phyloP scores from a whole-genome alignment of 2,113 vertebrate species.

The Saccopteryx bilineata region DNA sequence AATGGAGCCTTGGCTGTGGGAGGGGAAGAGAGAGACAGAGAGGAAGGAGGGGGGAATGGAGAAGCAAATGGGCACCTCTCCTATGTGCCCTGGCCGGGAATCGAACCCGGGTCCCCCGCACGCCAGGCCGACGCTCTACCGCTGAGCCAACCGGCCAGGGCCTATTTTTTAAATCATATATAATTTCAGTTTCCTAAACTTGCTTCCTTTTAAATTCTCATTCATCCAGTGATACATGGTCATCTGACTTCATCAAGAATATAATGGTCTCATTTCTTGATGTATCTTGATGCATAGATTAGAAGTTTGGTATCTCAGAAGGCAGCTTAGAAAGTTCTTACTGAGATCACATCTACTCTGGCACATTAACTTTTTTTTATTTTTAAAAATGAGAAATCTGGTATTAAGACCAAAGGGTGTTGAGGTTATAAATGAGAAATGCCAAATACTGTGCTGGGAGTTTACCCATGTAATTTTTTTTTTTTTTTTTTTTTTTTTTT shows the following conservation, averaged over 20 bases:
- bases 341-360: not conserved
- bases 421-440: constrained; percentile 61
- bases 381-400: constrained; percentile 34
- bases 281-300: not conserved
- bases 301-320: not conserved
- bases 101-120: too few relatives aligned
- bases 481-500: not conserved
- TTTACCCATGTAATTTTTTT: not conserved
- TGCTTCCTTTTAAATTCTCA: constrained; percentile 4
- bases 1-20: too few relatives aligned
- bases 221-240: not conserved
- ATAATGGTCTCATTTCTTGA: constrained; percentile 43
- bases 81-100: too few relatives aligned
- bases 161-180: not conserved
- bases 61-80: too few relatives aligned
- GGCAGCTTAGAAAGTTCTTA: constrained; percentile 16
- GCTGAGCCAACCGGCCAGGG: too few relatives aligned
- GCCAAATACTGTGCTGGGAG: not conserved
- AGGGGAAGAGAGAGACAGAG: too few relatives aligned
- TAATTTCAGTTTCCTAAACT: constrained; percentile 2
- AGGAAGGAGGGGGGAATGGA: too few relatives aligned
- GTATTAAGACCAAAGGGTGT: constrained; percentile 21
- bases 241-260: not conserved
- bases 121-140: too few relatives aligned
- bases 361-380: constrained; percentile 31